phyloP scores from a whole-genome alignment of 2,888 invertebrate species.

The Eustalomyia histrio region DNA sequence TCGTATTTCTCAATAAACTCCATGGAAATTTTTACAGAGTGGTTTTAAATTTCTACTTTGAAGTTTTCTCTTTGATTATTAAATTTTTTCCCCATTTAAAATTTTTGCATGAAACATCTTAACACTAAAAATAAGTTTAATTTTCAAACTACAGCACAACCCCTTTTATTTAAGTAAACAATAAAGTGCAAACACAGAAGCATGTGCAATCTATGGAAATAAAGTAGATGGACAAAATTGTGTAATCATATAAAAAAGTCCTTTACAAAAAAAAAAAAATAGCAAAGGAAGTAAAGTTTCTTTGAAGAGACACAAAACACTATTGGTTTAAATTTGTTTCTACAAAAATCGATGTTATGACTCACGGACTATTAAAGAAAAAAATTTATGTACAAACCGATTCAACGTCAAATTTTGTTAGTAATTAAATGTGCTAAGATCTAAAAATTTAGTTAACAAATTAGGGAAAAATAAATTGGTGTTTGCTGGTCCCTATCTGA shows the following conservation, averaged over 20 bases:
- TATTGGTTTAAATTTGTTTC: too few species aligned
- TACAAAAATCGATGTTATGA: too few species aligned
- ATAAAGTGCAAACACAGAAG: not conserved
- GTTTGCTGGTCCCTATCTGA: too few species aligned
- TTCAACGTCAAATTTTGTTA: too few species aligned
- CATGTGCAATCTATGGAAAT: not conserved
- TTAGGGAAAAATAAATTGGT: too few species aligned
- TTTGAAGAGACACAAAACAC: too few species aligned
- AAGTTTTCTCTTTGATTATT: slow-evolving; percentile 26
- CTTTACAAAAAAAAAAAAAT: too few species aligned
- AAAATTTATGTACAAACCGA: too few species aligned
- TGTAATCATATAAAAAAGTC: not conserved
- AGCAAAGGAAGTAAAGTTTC: too few species aligned
- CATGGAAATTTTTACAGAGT: not conserved
- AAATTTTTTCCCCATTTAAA: slow-evolving; percentile 12
- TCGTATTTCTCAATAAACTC: not conserved
- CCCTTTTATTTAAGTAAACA: not conserved
- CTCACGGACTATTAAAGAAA: too few species aligned
- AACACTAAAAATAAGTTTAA: slow-evolving; percentile 30
- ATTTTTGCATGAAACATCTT: slow-evolving; percentile 10
- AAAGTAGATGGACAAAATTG: not conserved
- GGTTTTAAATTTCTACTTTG: slow-evolving; percentile 15
- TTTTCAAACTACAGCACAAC: slow-evolving; percentile 19
- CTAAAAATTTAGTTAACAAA: too few species aligned
- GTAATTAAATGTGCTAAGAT: too few species aligned